These are phyloP conservation scores for Oedothorax gibbosus DNA, from an alignment of 1,140 invertebrate species.

Conservation along the genomic window DNA sequence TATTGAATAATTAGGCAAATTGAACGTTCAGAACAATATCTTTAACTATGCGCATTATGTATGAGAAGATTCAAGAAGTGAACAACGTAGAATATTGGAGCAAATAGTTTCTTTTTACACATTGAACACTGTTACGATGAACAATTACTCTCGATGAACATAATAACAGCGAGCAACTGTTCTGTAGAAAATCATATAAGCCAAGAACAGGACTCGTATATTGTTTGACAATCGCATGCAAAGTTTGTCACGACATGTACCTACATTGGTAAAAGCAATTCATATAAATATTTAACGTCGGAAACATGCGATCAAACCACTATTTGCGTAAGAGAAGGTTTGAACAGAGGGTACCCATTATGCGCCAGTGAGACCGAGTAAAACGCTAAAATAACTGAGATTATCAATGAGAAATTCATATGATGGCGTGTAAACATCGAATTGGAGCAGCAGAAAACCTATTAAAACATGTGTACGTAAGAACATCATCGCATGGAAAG, in stretches of 20 bases:
- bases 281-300: conserved; percentile 54
- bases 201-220: too few species aligned
- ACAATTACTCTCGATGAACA: too few species aligned
- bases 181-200: too few species aligned
- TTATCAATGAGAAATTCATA: background rate
- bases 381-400: conserved; percentile 2
- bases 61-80: too few species aligned
- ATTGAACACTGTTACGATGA: too few species aligned
- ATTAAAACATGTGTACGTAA: conserved; percentile 33
- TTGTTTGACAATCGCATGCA: background rate
- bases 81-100: too few species aligned
- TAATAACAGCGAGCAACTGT: too few species aligned
- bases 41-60: too few species aligned
- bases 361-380: conserved; percentile 8
- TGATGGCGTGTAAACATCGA: conserved; percentile 44
- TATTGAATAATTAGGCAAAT: too few species aligned
- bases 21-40: too few species aligned
- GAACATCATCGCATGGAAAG: conserved; percentile 14
- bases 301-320: conserved; percentile 26
- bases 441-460: conserved; percentile 16
- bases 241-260: conserved; percentile 20
- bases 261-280: conserved; percentile 1
- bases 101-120: too few species aligned
- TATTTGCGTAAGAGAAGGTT: conserved; percentile 43
- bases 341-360: conserved; percentile 22